A percentile compares a stretch with the other conserved stretches of the same genome.
Conservation (phyloP, 2,888 invertebrate species). For the Taphrorychus bicolor region DNA sequence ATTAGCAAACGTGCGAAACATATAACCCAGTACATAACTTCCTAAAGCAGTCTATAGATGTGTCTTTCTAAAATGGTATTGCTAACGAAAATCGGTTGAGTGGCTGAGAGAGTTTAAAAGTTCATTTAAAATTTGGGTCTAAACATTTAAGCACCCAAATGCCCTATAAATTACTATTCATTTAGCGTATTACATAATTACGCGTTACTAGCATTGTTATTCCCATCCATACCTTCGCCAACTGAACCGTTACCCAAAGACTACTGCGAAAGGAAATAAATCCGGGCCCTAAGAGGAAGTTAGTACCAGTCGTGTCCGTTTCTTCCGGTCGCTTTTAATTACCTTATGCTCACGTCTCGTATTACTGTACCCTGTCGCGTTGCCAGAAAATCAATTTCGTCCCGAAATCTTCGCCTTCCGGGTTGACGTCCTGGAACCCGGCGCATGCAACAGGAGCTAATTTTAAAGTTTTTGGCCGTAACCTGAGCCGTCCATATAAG, state of each 20-base stretch:
- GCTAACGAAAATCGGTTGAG: too few relatives aligned
- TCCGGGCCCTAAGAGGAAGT: neutral
- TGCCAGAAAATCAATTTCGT: neutral
- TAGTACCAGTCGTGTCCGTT: neutral
- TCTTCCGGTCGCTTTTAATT: constrained; percentile 6
- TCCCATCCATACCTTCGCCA: neutral
- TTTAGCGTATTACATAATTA: neutral
- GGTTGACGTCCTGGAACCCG: neutral
- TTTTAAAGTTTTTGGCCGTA: neutral
- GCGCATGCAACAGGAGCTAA: constrained; percentile 16
- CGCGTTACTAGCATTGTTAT: neutral
- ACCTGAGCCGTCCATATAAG: neutral
- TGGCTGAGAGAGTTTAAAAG: too few relatives aligned
- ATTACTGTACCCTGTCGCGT: neutral
- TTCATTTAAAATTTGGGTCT: neutral
- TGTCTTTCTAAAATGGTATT: too few relatives aligned
- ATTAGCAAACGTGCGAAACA: too few relatives aligned
- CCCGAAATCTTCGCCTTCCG: neutral
- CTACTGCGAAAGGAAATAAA: neutral
- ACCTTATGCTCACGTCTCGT: constrained; percentile 1
- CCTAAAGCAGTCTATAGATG: too few relatives aligned
- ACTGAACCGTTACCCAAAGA: constrained; percentile 5
- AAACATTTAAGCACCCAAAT: neutral
- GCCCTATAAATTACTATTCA: neutral
- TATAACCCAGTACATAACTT: too few relatives aligned